These are phyloP conservation scores for Salmo trutta DNA, from an alignment of 2,797 vertebrate genomes.

Conservation along the genomic window DNA sequence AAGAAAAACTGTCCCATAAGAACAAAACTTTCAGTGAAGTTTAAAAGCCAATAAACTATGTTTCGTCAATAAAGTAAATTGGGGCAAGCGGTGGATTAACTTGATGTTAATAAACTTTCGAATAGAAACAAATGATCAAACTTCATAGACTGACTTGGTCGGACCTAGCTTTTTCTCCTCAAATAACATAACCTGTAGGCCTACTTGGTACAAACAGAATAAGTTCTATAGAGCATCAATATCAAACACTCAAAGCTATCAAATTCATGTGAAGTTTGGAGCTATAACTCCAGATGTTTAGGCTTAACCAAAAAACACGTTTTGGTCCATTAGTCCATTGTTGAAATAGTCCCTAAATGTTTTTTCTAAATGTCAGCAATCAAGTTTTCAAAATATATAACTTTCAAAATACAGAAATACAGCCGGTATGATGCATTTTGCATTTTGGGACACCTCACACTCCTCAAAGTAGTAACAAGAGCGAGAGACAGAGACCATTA, in stretches of 20 bases:
- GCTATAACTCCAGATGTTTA: slow-evolving; percentile 14
- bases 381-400: no score
- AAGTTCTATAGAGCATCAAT: slow-evolving; percentile 1
- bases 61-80: slow-evolving; percentile 50
- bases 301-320: neutral
- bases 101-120: slow-evolving; percentile 4
- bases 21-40: slow-evolving; percentile 68
- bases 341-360: no score
- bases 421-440: neutral
- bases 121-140: neutral
- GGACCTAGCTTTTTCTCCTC: slow-evolving; percentile 13
- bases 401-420: no score
- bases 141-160: neutral
- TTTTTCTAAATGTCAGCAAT: no score
- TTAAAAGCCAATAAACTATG: slow-evolving; percentile 56
- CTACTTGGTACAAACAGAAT: slow-evolving; percentile 1
- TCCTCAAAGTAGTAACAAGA: slow-evolving; percentile 45
- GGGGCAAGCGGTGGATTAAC: slow-evolving; percentile 10
- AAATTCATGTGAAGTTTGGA: slow-evolving; percentile 11
- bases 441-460: slow-evolving; percentile 42
- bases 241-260: slow-evolving; percentile 19
- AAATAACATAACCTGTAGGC: neutral
- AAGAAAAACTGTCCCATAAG: slow-evolving; percentile 75
- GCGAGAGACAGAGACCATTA: slow-evolving; percentile 44
- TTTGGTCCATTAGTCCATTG: no score